Base-by-base conservation (phyloP, 1,140 invertebrate species). In the Conus ventricosus region DNA sequence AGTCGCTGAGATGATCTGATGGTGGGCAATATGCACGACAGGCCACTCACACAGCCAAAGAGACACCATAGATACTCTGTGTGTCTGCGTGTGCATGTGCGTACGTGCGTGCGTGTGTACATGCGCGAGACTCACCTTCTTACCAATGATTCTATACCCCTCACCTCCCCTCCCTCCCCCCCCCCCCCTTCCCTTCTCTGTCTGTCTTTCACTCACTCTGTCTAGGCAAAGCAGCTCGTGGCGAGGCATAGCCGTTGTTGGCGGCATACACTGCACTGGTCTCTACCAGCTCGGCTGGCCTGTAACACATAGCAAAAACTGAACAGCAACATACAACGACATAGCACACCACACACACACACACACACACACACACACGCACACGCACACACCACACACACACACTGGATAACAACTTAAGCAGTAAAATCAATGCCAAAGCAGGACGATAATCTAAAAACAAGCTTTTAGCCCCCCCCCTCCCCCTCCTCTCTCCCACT, bases 141-240 rank as follows among this genome's bases (percentile, higher is more conserved):
- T 39, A 39, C 39, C 39, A 39, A 39, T 39, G 39, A 39, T 39
- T 39, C 39, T 39, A 11, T 75, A 0, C 10, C 27, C 23, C 25
- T 87, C 75, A 8, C n/a, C 15, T 15, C 15, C 3, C 54, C 27
- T 39, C 51, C 6, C n/a, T 25, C 23, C 6, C 54, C 13, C 25
- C 11, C 23, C 13, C 71, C 53, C 20, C 10, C 39, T 51, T 55
- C 67, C 4, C 63, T 86, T 25, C 25, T 67, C 20, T 51, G 54
- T 86, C 84, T 86, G 3, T 67, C 67, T 71, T 60, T 71, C 13
- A 80, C 81, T 84, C 63, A 84, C 63, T 84, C 57, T 84, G 54
- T 55, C 81, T 20, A 8, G n/a, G 55, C 53, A 13, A 13, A 20
- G 60, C 63, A 20, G 80, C 17, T 4, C 71, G 25, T 71, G n/a